Evolutionary conservation across 1,140 invertebrate genomes (phyloP), one percentile per base, ranked within the genome.

Genomic region (Drosophila mayri): DNA sequence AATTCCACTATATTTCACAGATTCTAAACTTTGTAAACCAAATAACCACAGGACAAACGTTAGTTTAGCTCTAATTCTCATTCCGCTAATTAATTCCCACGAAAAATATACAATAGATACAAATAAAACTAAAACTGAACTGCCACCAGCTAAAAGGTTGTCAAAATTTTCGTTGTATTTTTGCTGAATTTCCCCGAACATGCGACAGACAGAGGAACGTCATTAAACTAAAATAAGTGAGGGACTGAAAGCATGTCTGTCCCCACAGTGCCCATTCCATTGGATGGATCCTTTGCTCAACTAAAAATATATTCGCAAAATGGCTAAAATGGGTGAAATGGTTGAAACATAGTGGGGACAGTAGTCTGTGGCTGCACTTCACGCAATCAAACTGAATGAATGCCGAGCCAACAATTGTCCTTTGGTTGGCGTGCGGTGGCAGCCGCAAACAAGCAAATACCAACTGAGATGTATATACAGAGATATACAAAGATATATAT

Each of bases 161-260:
- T 3, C 30, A 32, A 44, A 46, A 46, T 49, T 12, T 38, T 20
- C 41, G 37, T 12, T 38, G 44, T 58, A 52, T 71, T 44, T 61
- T 20, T 20, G 5, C 49, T 32, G 25, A 44, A 57, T 44, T 12
- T 20, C 18, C n/a, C 16, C 38, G 10, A 58, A 68, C 73, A 85
- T 79, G 76, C 63, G 65, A 58, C 64, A 82, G 65, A 82, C 75
- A 79, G 72, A 80, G 58, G 63, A 59, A 77, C 59, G 79, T 80
- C 84, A 80, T 87, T 87, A 80, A 73, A 83, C 84, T 63, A 62
- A 87, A 87, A 87, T 73, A 79, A 83, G 57, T 71, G 67, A 79
- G 58, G 47, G 46, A 58, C 44, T 38, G 81, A 25, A 46, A 14
- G 37, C 10, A 10, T 18, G 37, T 41, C 37, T 50, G 44, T 43